These are phyloP conservation scores for Spilosoma lubricipeda DNA, from an alignment of 2,888 invertebrate species.

Conservation along the genomic window DNA sequence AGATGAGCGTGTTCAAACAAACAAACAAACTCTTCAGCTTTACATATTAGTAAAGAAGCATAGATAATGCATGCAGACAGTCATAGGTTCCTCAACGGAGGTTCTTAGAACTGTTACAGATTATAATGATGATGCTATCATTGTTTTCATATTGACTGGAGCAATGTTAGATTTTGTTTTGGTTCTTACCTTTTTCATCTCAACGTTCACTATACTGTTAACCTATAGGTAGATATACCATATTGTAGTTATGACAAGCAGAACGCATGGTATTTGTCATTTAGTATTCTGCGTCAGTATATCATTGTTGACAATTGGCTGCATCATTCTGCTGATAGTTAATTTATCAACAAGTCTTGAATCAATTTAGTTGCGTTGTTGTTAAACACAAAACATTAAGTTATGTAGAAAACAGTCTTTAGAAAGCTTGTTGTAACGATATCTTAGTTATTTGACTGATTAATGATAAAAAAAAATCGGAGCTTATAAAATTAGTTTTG, in stretches of 20 bases:
- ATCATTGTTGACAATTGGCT: conserved; percentile 12
- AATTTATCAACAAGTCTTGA: conserved; percentile 10
- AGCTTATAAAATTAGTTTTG: too few relatives aligned
- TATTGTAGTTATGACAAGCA: conserved; percentile 23
- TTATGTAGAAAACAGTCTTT: not conserved
- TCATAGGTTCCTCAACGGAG: conserved; percentile 8
- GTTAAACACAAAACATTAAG: not conserved
- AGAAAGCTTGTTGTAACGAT: not conserved
- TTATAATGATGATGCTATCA: conserved; percentile 6
- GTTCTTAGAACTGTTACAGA: conserved; percentile 30
- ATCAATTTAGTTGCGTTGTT: not conserved
- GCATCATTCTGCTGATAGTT: not conserved
- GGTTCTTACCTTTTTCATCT: conserved; percentile 2
- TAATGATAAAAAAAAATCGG: too few relatives aligned
- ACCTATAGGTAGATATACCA: conserved; percentile 18
- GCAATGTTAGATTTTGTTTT: not conserved
- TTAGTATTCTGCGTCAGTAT: conserved; percentile 20
- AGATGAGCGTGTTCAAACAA: too few relatives aligned
- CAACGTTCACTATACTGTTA: not conserved
- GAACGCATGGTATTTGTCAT: conserved; percentile 39
- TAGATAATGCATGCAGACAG: too few relatives aligned
- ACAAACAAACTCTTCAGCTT: too few relatives aligned
- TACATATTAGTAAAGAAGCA: too few relatives aligned
- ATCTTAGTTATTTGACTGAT: too few relatives aligned
- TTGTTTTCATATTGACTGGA: not conserved